Conservation (phyloP, 2,888 invertebrate species). For the Alentia gelatinosa region DNA sequence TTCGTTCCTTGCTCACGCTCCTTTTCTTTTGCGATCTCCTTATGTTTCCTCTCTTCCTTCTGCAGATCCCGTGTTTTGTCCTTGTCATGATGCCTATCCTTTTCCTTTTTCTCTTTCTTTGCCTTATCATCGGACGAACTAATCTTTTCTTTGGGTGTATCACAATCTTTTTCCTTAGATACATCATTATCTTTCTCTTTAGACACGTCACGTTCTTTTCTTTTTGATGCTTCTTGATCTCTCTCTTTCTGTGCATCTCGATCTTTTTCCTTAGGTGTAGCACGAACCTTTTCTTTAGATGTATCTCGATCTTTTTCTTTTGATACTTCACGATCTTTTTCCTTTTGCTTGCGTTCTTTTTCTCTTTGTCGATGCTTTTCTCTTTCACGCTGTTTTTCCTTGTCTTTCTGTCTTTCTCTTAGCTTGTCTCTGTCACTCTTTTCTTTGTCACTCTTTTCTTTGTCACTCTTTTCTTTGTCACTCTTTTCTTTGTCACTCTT, state of each 20-base stretch:
- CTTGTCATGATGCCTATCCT: constrained; percentile 18
- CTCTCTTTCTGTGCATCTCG: constrained; percentile 10
- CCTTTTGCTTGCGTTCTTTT: constrained; percentile 15
- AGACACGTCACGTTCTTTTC: not conserved
- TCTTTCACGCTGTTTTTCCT: constrained; percentile 19
- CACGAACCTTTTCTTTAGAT: not conserved
- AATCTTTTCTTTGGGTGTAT: too few relatives aligned
- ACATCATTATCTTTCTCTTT: not conserved
- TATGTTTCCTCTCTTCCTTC: not conserved
- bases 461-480: not conserved
- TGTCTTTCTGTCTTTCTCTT: constrained; percentile 28
- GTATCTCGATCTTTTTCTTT: not conserved
- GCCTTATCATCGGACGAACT: not conserved
- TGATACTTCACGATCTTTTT: not conserved
- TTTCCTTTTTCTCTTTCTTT: constrained; percentile 28
- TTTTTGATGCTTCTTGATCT: not conserved
- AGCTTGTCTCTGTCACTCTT: not conserved
- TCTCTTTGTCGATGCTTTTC: not conserved
- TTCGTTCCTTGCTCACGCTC: too few relatives aligned
- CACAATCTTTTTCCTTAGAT: not conserved
- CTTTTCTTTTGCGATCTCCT: not conserved
- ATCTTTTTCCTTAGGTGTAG: not conserved
- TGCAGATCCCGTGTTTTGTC: not conserved
- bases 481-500: not conserved
- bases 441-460: not conserved